These are phyloP conservation scores for Indicator indicator DNA, from an alignment of 2,113 vertebrate species.

Conservation along the genomic window DNA sequence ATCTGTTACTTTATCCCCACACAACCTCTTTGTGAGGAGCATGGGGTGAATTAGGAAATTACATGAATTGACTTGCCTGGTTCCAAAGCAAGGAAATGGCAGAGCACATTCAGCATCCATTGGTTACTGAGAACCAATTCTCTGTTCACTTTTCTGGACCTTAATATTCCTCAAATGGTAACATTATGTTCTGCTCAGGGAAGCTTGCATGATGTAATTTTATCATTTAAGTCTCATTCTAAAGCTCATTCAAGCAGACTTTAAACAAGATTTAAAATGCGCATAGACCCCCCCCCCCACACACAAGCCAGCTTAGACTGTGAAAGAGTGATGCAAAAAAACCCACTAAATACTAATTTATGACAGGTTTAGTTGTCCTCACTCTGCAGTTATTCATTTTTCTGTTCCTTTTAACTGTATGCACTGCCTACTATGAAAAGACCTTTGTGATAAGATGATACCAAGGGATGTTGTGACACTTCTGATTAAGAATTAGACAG, in stretches of 20 bases:
- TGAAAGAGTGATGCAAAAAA: neutral
- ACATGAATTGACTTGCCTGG: neutral
- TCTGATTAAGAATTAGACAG: slow-evolving; percentile 50
- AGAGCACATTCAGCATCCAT: neutral
- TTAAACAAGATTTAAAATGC: slow-evolving; percentile 9
- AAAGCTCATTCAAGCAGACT: neutral
- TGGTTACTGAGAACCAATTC: neutral
- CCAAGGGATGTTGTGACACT: slow-evolving; percentile 48
- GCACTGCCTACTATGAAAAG: neutral
- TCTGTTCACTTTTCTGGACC: neutral
- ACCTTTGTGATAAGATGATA: slow-evolving; percentile 40
- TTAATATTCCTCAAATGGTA: neutral
- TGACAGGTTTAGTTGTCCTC: neutral
- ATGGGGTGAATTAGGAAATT: neutral
- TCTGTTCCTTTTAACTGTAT: neutral
- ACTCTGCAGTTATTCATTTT: slow-evolving; percentile 10
- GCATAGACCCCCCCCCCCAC: neutral
- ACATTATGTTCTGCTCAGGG: neutral
- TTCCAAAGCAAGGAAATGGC: neutral
- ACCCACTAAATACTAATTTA: neutral
- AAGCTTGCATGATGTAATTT: neutral
- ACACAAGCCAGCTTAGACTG: neutral
- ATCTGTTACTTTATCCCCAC: neutral
- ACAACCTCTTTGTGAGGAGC: neutral
- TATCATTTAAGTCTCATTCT: neutral